A percentile compares a stretch with the other conserved stretches of the same genome.
These are phyloP conservation scores for Agrotis puta DNA, from an alignment of 2,888 invertebrate genomes.

Conservation along the genomic window DNA sequence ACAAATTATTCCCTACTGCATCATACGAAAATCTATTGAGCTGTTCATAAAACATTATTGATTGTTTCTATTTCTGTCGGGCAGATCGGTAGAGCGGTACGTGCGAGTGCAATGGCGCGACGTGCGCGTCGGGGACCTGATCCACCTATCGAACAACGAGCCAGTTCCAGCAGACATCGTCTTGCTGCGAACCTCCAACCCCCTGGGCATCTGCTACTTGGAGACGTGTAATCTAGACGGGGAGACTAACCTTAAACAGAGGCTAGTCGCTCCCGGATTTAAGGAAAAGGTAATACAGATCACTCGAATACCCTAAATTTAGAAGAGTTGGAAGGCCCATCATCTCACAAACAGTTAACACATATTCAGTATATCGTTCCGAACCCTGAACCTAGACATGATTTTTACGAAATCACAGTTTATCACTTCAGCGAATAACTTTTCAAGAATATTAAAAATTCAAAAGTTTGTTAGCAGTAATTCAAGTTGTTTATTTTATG, in stretches of 20 bases:
- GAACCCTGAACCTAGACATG: too few relatives aligned
- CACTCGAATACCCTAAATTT: background rate
- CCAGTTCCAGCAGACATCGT: conserved; percentile 98
- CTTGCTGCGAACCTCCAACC: conserved; percentile 96
- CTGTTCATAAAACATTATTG: conserved; percentile 57
- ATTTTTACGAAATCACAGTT: too few relatives aligned
- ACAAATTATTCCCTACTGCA: conserved; percentile 25
- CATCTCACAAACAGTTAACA: too few relatives aligned
- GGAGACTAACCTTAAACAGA: conserved; percentile 98
- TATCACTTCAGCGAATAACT: too few relatives aligned
- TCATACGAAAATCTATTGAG: conserved; percentile 49
- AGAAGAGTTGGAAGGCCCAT: too few relatives aligned
- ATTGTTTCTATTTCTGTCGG: conserved; percentile 63
- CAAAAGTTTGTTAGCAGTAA: conserved; percentile 6
- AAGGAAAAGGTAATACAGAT: conserved; percentile 91
- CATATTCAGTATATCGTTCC: too few relatives aligned
- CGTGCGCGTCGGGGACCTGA: conserved; percentile 97
- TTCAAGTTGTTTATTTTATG: background rate
- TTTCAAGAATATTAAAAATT: background rate
- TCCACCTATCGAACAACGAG: conserved; percentile 99
- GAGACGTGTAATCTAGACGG: conserved; percentile 99
- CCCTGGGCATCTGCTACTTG: conserved; percentile 97
- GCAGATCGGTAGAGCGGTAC: conserved; percentile 95
- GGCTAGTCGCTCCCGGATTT: conserved; percentile 95
- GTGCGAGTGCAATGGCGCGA: conserved; percentile 97